Evolutionary conservation across 35 echinoderm and acorn worm genomes (phyloP), one percentile per base, ranked within the genome.

Genomic region (Holothuria glaberrima): DNA sequence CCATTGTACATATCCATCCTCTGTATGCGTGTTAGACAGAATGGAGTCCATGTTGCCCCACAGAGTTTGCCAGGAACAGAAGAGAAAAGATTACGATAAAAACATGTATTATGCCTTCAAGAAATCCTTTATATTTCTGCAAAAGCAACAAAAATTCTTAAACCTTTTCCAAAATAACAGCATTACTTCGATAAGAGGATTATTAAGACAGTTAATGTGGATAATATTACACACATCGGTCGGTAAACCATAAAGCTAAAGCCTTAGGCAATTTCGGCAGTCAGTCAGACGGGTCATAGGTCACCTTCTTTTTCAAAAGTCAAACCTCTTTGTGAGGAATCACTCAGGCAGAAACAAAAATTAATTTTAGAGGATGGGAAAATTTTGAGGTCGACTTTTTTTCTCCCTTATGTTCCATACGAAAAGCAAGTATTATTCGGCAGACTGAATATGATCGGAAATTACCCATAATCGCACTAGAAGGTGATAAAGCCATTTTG

Each of bases 281-380:
- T 78, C 41, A 41, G 38, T 78, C 74, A 48, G 36, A 48, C 35
- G 44, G 74, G 50, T 78, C 74, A 78, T 22, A 78, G 74, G 44
- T 78, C 74, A 78, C 24, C 50, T 19, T 21, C 20, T 48, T 78
- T 69, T 78, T 24, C 35, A 24, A 30, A 69, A 78, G 74, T 78
- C 74, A 78, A 48, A 50, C 74, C 74, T 38, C n/a, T 52, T 48
- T 78, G 50, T 48, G 17, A 22, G 16, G 74, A 28, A 2, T 78
- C 74, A 48, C 38, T 78, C 74, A 78, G 44, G 74, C 74, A 48
- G 50, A 26, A 78, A 48, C 28, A 24, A 75, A 41, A 75, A 75
- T 78, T 78, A 78, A 78, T 48, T 78, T 78, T 78, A 48, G 74
- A 78, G 74, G 74, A 78, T 78, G 74, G 74, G 74, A 48, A 78